Conservation (phyloP, 2,113 vertebrate species). For the Carassius gibelio region DNA sequence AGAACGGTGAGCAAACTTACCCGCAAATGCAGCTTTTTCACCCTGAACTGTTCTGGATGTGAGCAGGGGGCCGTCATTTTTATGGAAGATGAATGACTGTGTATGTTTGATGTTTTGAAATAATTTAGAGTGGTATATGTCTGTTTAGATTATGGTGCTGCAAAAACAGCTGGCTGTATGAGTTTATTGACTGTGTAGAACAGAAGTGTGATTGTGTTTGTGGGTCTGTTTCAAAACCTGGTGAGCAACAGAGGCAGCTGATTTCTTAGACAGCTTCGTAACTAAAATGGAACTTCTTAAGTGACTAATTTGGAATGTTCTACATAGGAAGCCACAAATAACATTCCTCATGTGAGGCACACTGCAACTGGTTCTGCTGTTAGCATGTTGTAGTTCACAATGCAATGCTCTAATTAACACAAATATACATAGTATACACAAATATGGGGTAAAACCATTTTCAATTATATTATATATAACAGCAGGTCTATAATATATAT, state of each 20-base stretch:
- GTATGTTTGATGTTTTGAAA: constrained; percentile 31
- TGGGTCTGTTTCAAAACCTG: constrained; percentile 1
- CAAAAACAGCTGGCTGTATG: background rate
- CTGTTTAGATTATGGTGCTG: constrained; percentile 25
- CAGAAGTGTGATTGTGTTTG: constrained; percentile 1
- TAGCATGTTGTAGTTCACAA: background rate
- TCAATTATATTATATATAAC: background rate
- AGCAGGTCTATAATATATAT: too few species aligned
- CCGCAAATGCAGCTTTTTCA: background rate
- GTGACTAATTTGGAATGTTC: background rate
- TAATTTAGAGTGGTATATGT: background rate
- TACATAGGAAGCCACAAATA: background rate
- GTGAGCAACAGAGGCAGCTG: background rate
- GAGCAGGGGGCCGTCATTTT: constrained; percentile 17
- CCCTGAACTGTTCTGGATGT: background rate
- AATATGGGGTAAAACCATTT: background rate
- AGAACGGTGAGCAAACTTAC: constrained; percentile 27
- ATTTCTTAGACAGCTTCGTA: background rate
- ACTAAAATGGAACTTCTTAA: background rate
- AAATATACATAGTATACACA: background rate
- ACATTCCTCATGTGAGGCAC: background rate
- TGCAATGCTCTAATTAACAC: background rate
- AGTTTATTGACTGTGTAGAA: constrained; percentile 11
- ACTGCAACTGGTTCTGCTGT: background rate
- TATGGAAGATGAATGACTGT: constrained; percentile 21